Base-by-base conservation (phyloP, 2,888 invertebrate genomes). In the Dynastes tityus region DNA sequence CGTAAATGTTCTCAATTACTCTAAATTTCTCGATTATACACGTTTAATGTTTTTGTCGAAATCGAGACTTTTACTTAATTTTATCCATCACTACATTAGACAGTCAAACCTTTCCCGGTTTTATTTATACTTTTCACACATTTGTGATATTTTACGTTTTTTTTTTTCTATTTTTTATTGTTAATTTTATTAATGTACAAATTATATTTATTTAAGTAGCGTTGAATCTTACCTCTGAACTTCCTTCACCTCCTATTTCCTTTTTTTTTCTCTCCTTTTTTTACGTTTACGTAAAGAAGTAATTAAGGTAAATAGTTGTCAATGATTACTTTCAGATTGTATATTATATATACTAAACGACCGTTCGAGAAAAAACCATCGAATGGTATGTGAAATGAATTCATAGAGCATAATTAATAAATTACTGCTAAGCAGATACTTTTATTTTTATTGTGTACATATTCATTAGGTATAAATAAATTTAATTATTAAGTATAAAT, bases 371-470 rank as follows among this genome's bases (percentile, higher is more conserved):
- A 77, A 37, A 68, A 67, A 53, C 55, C 55, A 67, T 68, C 58
- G 67, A 76, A 68, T 64, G 70, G 76, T 74, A 73, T 76, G 76
- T 79, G 78, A 76, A 80, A 78, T 78, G 75, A 79, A 73, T 80
- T 78, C 75, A 76, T 77, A 77, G 74, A 77, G 67, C 79, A 79
- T 77, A 77, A 80, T 78, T 74, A 76, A 67, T 68, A 76, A 80
- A 84, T 83, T 84, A 86, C 87, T 87, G 87, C 88, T 87, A 87
- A 87, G 87, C 88, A 88, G 87, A 86, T 82, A 81, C 77, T 87
- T 86, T 86, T 88, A 87, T 88, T 88, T 87, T 87, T 88, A 87
- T 87, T 87, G 85, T 88, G 88, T 88, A 88, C 85, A 88, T 88
- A 88, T 87, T 87, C 86, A 86, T 87, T 88, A 88, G 87, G 86